Conservation (phyloP, 2,888 invertebrate genomes). For the Apamea monoglypha region DNA sequence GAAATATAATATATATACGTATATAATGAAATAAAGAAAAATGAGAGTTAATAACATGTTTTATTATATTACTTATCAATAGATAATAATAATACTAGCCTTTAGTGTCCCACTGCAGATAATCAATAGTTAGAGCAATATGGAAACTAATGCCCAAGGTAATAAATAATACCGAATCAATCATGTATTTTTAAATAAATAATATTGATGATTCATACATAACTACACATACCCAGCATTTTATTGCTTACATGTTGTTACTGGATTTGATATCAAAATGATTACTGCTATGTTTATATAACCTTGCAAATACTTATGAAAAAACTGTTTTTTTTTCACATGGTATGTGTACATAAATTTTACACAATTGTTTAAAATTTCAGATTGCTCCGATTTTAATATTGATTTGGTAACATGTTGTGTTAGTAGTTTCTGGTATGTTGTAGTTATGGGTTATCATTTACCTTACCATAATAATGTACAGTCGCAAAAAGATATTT, state of each 20-base stretch:
- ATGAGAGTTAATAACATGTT: not conserved
- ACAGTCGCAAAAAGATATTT: too few relatives aligned
- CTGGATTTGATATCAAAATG: constrained; percentile 34
- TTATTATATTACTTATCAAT: too few relatives aligned
- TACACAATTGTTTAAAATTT: constrained; percentile 2
- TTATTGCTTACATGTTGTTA: constrained; percentile 23
- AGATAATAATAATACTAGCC: not conserved
- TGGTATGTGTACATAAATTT: not conserved
- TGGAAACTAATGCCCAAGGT: not conserved
- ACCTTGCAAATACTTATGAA: constrained; percentile 25
- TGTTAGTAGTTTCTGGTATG: not conserved
- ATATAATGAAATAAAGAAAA: too few relatives aligned
- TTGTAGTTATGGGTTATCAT: not conserved
- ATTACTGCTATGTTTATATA: constrained; percentile 23
- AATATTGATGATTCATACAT: constrained; percentile 3
- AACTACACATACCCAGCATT: constrained; percentile 3
- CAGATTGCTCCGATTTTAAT: not conserved
- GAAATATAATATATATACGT: too few relatives aligned
- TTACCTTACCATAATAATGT: not conserved
- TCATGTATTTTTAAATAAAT: constrained; percentile 12
- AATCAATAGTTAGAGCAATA: not conserved
- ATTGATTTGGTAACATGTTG: not conserved
- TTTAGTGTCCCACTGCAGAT: too few relatives aligned
- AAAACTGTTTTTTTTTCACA: not conserved
- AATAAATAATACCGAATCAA: not conserved